Percentiles rank a stretch among this genome's conserved stretches.
These are phyloP conservation scores for Macrosteles quadrilineatus DNA, from an alignment of 1,140 invertebrate genomes.

Conservation along the genomic window DNA sequence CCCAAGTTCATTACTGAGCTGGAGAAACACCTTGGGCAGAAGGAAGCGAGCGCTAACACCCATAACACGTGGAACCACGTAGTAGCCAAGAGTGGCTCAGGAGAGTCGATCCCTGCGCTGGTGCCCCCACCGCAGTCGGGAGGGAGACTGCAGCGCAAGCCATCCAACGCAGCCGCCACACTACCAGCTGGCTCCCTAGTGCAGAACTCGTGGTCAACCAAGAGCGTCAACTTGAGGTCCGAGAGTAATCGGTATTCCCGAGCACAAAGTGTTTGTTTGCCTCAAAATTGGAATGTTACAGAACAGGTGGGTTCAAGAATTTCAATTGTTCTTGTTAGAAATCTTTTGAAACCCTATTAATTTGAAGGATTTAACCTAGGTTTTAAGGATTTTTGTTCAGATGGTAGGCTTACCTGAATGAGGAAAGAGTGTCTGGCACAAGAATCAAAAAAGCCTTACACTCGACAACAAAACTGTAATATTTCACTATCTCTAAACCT, in stretches of 20 bases:
- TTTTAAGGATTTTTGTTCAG: too few species aligned
- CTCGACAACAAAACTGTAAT: too few species aligned
- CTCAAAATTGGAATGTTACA: not conserved
- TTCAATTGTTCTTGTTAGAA: too few species aligned
- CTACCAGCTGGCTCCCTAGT: constrained; percentile 43
- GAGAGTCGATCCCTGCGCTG: constrained; percentile 50
- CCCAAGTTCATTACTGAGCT: constrained; percentile 60
- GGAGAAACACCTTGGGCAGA: constrained; percentile 60
- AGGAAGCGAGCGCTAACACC: constrained; percentile 56
- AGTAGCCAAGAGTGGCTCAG: constrained; percentile 42
- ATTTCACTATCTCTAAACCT: too few species aligned
- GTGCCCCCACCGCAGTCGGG: constrained; percentile 50
- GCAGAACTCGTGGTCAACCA: constrained; percentile 45
- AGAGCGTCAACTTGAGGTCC: constrained; percentile 21
- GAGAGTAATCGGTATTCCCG: constrained; percentile 10
- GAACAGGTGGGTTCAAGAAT: too few species aligned
- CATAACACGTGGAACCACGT: constrained; percentile 41
- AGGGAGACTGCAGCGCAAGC: constrained; percentile 46
- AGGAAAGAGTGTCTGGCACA: too few species aligned
- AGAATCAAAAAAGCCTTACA: too few species aligned
- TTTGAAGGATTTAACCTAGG: too few species aligned
- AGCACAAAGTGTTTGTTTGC: constrained; percentile 21
- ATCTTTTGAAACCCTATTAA: too few species aligned
- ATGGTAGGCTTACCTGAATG: too few species aligned
- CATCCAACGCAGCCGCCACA: constrained; percentile 34